Conservation (phyloP, 2,797 vertebrate genomes). For the Anguilla megastoma region DNA sequence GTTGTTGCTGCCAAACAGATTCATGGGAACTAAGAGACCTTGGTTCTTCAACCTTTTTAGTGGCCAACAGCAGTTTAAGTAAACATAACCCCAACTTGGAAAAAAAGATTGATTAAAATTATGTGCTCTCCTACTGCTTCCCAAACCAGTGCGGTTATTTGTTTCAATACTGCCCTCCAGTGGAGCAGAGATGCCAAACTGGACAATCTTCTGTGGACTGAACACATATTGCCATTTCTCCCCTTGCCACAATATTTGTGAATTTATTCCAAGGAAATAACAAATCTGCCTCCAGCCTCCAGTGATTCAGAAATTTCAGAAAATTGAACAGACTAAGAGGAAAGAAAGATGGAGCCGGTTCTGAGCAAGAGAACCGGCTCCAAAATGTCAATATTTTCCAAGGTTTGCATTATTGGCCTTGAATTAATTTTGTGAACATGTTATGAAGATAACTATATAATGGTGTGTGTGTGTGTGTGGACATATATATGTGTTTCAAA, state of each 20-base stretch:
- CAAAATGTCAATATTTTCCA: neutral
- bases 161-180: conserved; percentile 59
- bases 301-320: neutral
- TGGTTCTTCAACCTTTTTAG: conserved; percentile 52
- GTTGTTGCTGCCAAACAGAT: conserved; percentile 47
- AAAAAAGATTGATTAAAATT: conserved; percentile 45
- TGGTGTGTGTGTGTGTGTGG: neutral
- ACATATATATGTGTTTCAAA: neutral
- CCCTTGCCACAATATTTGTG: conserved; percentile 8
- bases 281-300: neutral
- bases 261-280: neutral
- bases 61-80: conserved; percentile 58
- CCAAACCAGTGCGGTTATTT: conserved; percentile 16
- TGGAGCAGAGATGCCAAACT: conserved; percentile 37
- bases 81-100: conserved; percentile 47
- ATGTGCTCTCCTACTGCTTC: conserved; percentile 31
- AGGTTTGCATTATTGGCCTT: neutral
- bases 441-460: neutral
- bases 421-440: neutral
- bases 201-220: neutral
- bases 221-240: neutral
- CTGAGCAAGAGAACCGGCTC: neutral
- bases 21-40: conserved; percentile 59
- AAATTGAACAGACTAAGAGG: conserved; percentile 6
- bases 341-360: neutral